Evolutionary conservation across 2,888 invertebrate genomes (phyloP), one percentile per base, ranked within the genome.

Genomic region (Pseudoips prasinana): DNA sequence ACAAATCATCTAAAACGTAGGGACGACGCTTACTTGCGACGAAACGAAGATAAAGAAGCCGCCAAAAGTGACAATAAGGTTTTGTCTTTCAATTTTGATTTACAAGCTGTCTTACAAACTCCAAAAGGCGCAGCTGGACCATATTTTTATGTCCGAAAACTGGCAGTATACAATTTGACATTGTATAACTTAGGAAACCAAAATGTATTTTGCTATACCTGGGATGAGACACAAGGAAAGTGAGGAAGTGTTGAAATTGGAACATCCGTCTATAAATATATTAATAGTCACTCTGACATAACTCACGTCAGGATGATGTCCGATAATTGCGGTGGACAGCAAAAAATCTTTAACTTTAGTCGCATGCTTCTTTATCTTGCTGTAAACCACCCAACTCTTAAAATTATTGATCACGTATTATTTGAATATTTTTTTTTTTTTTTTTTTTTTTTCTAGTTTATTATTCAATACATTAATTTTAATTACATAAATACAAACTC

Each of bases 111-210:
- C 18, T 27, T 37, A 6, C 25, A 62, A 42, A 55, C 54, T 8
- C 65, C 59, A 25, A 64, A 65, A 47, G 46, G 27, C 25, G 39
- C 43, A 9, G 10, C 39, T 26, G 60, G 55, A 9, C 58, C 56
- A 43, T 56, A 60, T 25, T 58, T 63, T 51, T 64, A 60, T 40
- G 39, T 57, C 11, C 36, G 62, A 18, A 67, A 64, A 41, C 36
- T 64, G 24, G 58, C 62, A 17, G 51, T 60, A 7, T 64, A 59
- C 39, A 68, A 65, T 51, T 55, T 66, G 9, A 67, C 64, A 2
- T 29, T 68, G n/a, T 64, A 70, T 38, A 61, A 63, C 38, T 50
- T 60, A 30, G 61, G 43, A 23, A 50, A 62, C 40, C 56, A 65
- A 49, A 49, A 64, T 19, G 59, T 59, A 27, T 31, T 35, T 19